Conservation (phyloP, 1,140 invertebrate species). For the Brachionus plicatilis region DNA sequence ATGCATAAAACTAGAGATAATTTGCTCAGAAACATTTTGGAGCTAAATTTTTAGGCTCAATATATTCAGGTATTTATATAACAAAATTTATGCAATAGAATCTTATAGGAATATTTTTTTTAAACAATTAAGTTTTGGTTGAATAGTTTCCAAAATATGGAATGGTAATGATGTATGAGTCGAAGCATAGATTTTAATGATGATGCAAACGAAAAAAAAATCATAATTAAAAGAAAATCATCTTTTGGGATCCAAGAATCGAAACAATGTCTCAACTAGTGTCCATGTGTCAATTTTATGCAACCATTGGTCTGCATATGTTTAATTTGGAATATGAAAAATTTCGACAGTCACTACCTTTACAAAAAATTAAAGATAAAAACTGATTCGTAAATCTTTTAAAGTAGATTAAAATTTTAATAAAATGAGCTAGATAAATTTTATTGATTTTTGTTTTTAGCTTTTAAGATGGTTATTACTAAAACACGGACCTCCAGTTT, state of each 20-base stretch:
- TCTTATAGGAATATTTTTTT: neutral
- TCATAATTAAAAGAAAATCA: neutral
- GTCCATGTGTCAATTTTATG: neutral
- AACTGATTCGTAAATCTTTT: neutral
- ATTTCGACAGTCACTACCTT: neutral
- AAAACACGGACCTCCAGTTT: too few species aligned
- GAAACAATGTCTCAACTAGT: neutral
- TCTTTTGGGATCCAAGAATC: neutral
- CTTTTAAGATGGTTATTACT: too few species aligned
- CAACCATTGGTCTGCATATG: neutral
- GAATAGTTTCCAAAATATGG: neutral
- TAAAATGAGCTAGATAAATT: neutral
- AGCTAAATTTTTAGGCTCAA: neutral
- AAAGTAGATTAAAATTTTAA: neutral
- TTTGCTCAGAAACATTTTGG: neutral
- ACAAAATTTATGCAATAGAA: neutral
- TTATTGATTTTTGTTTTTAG: too few species aligned
- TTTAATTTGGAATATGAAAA: slow-evolving; percentile 26
- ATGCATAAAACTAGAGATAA: neutral
- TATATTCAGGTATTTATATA: neutral
- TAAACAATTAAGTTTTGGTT: neutral
- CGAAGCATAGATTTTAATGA: neutral
- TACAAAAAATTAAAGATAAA: neutral
- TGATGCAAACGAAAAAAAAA: neutral
- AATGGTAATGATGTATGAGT: neutral